Evolutionary conservation across 2,888 invertebrate species (phyloP).

Genomic region (Oxyscelio sp.): DNA sequence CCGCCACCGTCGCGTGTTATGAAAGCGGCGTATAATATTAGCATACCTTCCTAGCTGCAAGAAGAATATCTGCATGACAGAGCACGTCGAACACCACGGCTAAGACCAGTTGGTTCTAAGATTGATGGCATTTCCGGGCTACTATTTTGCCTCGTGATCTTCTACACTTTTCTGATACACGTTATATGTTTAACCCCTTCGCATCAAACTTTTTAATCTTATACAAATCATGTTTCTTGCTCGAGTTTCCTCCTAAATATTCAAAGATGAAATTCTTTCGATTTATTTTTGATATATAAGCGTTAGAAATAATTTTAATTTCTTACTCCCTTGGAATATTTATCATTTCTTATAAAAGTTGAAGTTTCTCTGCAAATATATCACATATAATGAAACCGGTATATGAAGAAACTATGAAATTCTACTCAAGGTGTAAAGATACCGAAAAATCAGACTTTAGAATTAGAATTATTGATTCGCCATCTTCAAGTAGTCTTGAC

Average conservation of each 20-base stretch:
- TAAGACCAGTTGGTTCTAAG: slow-evolving; percentile 74
- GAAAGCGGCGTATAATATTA: slow-evolving; percentile 81
- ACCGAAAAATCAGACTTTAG: not conserved
- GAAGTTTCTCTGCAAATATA: no score
- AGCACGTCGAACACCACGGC: slow-evolving; percentile 79
- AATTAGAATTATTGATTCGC: slow-evolving; percentile 8
- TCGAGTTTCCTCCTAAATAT: slow-evolving; percentile 31
- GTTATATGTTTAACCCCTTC: slow-evolving; percentile 59
- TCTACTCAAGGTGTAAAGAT: not conserved
- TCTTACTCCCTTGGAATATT: not conserved
- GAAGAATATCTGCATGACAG: slow-evolving; percentile 81
- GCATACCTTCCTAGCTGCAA: slow-evolving; percentile 78
- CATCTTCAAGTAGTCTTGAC: slow-evolving; percentile 8
- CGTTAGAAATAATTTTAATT: not conserved
- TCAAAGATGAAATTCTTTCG: slow-evolving; percentile 47
- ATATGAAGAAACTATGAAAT: not conserved
- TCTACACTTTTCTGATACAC: slow-evolving; percentile 70
- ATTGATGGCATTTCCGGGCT: slow-evolving; percentile 80
- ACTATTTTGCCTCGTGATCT: slow-evolving; percentile 63
- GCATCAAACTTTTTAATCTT: slow-evolving; percentile 68
- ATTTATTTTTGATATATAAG: slow-evolving; percentile 28
- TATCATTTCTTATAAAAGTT: no score
- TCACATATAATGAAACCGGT: no score
- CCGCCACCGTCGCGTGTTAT: slow-evolving; percentile 77
- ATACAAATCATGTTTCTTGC: slow-evolving; percentile 52